Percentiles rank a stretch among this genome's conserved stretches.
phyloP scores from a whole-genome alignment of 2,888 invertebrate species.

The Acleris literana region DNA sequence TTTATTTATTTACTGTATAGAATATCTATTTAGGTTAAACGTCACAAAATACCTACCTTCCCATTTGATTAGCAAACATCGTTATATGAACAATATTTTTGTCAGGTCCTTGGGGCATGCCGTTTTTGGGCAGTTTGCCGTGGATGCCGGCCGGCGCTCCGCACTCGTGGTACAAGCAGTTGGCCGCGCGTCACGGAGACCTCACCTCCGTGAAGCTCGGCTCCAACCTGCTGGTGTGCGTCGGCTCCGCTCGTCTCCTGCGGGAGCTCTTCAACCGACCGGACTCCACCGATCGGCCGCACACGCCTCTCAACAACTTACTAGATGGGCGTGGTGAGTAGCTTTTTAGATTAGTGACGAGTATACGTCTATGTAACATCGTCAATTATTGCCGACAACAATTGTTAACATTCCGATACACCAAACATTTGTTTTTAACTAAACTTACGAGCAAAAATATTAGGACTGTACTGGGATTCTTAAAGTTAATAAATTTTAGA shows the following conservation, averaged over 20 bases:
- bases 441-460: too few species aligned
- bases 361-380: too few species aligned
- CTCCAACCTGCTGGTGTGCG: constrained; percentile 89
- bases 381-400: too few species aligned
- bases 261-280: constrained; percentile 90
- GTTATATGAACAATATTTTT: constrained; percentile 48
- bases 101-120: constrained; percentile 92
- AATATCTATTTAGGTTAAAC: not conserved
- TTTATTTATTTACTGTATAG: not conserved
- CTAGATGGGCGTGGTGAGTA: constrained; percentile 91
- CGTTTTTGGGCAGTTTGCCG: constrained; percentile 89
- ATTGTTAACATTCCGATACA: too few species aligned
- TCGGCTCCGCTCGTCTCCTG: constrained; percentile 90
- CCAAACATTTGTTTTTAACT: too few species aligned
- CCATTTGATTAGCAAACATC: not conserved
- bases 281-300: constrained; percentile 91
- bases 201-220: constrained; percentile 90
- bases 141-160: constrained; percentile 89
- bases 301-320: constrained; percentile 90
- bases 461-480: too few species aligned
- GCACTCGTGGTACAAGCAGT: constrained; percentile 87
- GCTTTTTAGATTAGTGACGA: not conserved
- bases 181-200: constrained; percentile 89
- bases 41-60: not conserved
- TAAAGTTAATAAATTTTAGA: too few species aligned